These are phyloP conservation scores for Megatriorchis doriae DNA, from an alignment of 2,113 vertebrate genomes.

Conservation along the genomic window DNA sequence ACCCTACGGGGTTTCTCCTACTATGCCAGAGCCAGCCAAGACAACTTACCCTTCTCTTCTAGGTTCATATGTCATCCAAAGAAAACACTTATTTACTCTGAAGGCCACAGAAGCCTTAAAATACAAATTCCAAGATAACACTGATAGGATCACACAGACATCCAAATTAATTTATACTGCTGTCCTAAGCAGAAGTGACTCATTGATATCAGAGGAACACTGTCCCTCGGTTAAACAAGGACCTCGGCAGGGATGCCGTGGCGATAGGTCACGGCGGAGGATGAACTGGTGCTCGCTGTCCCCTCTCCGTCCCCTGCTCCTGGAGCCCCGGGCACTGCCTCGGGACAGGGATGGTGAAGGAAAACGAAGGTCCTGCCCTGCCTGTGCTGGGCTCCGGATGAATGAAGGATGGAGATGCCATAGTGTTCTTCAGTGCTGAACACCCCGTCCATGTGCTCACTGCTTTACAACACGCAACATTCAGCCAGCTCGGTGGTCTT, in stretches of 20 bases:
- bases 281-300: neutral
- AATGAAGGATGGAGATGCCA: neutral
- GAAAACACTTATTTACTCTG: constrained; percentile 35
- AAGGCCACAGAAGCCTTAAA: constrained; percentile 14
- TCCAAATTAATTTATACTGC: constrained; percentile 20
- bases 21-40: neutral
- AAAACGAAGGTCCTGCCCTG: neutral
- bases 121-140: neutral
- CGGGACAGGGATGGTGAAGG: fast-evolving
- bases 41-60: neutral
- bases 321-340: fast-evolving
- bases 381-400: neutral
- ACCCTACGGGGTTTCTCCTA: neutral
- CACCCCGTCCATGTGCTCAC: fast-evolving
- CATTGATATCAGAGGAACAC: neutral
- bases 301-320: neutral
- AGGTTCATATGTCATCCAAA: neutral
- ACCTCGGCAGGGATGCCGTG: neutral
- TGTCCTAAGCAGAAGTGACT: constrained; percentile 28
- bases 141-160: constrained; percentile 43
- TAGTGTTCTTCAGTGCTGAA: fast-evolving
- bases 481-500: neutral
- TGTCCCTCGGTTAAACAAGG: neutral
- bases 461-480: fast-evolving
- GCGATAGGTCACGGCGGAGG: fast-evolving